Percentiles rank a stretch among this genome's conserved stretches.
Evolutionary conservation across 35 echinoderm and acorn worm genomes (phyloP).

Genomic region (Nesometra sesokonis): DNA sequence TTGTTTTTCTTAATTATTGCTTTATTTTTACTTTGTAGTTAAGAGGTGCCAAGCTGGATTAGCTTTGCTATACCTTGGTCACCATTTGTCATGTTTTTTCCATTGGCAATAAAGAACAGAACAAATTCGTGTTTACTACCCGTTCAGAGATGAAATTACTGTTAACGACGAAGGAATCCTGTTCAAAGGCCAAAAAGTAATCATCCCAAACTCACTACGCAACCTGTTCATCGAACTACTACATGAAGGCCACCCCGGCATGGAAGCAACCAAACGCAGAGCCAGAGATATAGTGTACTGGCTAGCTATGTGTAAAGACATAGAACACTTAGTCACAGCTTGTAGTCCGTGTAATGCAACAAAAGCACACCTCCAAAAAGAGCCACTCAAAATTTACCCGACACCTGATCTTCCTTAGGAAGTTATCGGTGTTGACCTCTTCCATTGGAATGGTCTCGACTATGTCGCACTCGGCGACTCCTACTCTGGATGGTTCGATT

Average conservation of each 20-base stretch:
- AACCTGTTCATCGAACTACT: not conserved
- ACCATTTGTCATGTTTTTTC: too few relatives aligned
- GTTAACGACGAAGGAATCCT: not conserved
- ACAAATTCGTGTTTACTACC: not conserved
- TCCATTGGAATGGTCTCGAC: constrained; percentile 24
- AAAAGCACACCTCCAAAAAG: constrained; percentile 31
- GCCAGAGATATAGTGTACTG: constrained; percentile 24
- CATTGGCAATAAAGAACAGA: too few relatives aligned
- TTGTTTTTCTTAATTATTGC: too few relatives aligned
- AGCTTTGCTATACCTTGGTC: too few relatives aligned
- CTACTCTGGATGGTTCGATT: constrained; percentile 8
- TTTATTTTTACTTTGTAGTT: too few relatives aligned
- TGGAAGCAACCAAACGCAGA: constrained; percentile 13
- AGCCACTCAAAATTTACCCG: not conserved
- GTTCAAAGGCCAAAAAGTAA: not conserved
- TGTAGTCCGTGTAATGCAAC: constrained; percentile 11
- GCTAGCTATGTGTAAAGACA: constrained; percentile 25
- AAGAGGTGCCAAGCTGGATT: too few relatives aligned
- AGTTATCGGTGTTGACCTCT: constrained; percentile 17
- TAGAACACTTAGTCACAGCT: not conserved
- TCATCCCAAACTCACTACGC: not conserved
- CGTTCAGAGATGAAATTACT: not conserved
- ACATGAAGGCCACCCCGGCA: constrained; percentile 16
- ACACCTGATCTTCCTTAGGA: constrained; percentile 12
- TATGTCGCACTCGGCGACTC: constrained; percentile 27